Conservation (phyloP, 1,140 invertebrate genomes). For the Drosophila bipectinata region DNA sequence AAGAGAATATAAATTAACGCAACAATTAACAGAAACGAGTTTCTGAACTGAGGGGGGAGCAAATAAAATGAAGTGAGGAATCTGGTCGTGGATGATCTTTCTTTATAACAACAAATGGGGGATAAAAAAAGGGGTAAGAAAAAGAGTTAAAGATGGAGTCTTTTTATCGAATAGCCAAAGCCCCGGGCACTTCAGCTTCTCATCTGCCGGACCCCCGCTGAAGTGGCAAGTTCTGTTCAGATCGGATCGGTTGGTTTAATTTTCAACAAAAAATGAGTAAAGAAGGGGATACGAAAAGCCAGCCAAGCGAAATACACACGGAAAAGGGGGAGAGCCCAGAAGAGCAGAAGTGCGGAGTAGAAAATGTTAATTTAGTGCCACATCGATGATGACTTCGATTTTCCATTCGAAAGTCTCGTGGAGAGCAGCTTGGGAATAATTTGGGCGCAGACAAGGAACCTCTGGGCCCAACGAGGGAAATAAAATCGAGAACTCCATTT, state of each 20-base stretch:
- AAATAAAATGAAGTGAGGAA: conserved; percentile 34
- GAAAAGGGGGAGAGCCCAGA: conserved; percentile 12
- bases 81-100: conserved; percentile 42
- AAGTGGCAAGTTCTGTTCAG: conserved; percentile 41
- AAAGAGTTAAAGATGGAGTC: conserved; percentile 4
- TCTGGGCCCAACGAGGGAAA: not conserved
- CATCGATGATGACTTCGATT: conserved; percentile 29
- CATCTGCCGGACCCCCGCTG: conserved; percentile 41
- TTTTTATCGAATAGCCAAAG: conserved; percentile 25
- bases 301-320: conserved; percentile 28
- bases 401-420: conserved; percentile 8
- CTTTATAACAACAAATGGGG: conserved; percentile 4
- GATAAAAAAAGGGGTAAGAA: conserved; percentile 13
- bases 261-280: conserved; percentile 1
- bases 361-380: conserved; percentile 48
- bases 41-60: conserved; percentile 22
- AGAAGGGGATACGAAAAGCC: conserved; percentile 23
- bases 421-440: not conserved
- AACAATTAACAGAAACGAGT: conserved; percentile 62
- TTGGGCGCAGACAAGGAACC: not conserved
- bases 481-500: conserved; percentile 1
- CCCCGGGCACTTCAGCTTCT: conserved; percentile 11
- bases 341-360: not conserved
- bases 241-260: conserved; percentile 18
- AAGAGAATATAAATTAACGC: conserved; percentile 60